Conservation (phyloP, 1,140 invertebrate genomes). For the Lucilia cuprina region DNA sequence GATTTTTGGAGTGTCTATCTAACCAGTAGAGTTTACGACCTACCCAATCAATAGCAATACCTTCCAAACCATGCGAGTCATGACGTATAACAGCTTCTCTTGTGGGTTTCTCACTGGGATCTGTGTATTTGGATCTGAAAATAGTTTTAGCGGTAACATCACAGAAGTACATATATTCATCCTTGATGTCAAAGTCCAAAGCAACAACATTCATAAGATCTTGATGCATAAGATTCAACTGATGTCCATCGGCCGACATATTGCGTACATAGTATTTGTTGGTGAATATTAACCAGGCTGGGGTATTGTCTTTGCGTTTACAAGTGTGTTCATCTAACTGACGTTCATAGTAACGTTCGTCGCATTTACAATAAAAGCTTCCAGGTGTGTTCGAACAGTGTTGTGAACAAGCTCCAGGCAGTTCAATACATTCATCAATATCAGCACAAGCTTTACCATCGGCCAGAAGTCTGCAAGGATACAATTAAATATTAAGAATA, state of each 20-base stretch:
- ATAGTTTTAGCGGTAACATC: slow-evolving; percentile 95
- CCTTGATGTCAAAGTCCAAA: slow-evolving; percentile 88
- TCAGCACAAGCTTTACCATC: slow-evolving; percentile 91
- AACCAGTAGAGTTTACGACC: slow-evolving; percentile 96
- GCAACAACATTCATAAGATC: slow-evolving; percentile 97
- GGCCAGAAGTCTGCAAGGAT: slow-evolving; percentile 68
- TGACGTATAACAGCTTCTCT: slow-evolving; percentile 89
- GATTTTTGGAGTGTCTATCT: slow-evolving; percentile 93
- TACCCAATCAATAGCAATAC: slow-evolving; percentile 97
- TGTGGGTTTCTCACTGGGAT: slow-evolving; percentile 59
- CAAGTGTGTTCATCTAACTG: slow-evolving; percentile 87
- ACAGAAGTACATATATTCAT: slow-evolving; percentile 89
- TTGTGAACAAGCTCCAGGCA: slow-evolving; percentile 91
- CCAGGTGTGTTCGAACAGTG: slow-evolving; percentile 95
- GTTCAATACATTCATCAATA: slow-evolving; percentile 92
- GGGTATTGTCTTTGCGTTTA: slow-evolving; percentile 81
- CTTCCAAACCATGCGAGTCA: slow-evolving; percentile 93
- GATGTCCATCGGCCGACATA: slow-evolving; percentile 86
- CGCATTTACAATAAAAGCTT: slow-evolving; percentile 95
- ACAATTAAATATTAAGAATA: not conserved
- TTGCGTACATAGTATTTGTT: slow-evolving; percentile 98
- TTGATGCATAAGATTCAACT: slow-evolving; percentile 90
- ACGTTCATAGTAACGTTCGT: slow-evolving; percentile 89
- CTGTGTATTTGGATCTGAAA: slow-evolving; percentile 73
- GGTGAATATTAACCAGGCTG: slow-evolving; percentile 94